Evolutionary conservation across 2,888 invertebrate species (phyloP).

Genomic region (Andrena fulva): DNA sequence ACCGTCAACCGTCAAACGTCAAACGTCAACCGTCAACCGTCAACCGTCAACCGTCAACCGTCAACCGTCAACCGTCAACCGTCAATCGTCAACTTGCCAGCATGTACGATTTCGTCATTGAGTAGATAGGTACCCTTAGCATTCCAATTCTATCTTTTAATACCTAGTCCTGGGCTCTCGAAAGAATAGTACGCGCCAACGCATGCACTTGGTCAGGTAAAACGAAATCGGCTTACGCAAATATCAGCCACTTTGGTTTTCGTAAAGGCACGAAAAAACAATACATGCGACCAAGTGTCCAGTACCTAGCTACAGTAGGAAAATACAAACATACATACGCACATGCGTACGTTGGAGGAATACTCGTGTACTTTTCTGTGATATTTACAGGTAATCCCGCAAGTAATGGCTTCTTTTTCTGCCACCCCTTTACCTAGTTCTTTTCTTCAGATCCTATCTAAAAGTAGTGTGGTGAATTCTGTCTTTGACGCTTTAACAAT

Average conservation of each 20-base stretch:
- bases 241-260: neutral
- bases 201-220: neutral
- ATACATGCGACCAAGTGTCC: neutral
- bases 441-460: too few species aligned
- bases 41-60: neutral
- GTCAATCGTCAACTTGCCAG: neutral
- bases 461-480: too few species aligned
- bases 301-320: too few species aligned
- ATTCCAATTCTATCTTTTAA: too few species aligned
- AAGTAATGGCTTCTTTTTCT: too few species aligned
- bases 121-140: too few species aligned
- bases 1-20: neutral
- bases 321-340: too few species aligned
- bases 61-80: neutral
- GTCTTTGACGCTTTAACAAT: too few species aligned
- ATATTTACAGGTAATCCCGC: too few species aligned
- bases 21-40: neutral
- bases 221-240: slow-evolving; percentile 36
- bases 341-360: neutral
- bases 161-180: neutral
- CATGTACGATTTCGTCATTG: neutral
- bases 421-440: too few species aligned
- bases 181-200: neutral
- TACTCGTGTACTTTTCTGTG: too few species aligned
- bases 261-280: neutral